A percentile compares a stretch with the other conserved stretches of the same genome.
These are phyloP conservation scores for Vimba vimba DNA, from an alignment of 2,113 vertebrate genomes.

Conservation along the genomic window DNA sequence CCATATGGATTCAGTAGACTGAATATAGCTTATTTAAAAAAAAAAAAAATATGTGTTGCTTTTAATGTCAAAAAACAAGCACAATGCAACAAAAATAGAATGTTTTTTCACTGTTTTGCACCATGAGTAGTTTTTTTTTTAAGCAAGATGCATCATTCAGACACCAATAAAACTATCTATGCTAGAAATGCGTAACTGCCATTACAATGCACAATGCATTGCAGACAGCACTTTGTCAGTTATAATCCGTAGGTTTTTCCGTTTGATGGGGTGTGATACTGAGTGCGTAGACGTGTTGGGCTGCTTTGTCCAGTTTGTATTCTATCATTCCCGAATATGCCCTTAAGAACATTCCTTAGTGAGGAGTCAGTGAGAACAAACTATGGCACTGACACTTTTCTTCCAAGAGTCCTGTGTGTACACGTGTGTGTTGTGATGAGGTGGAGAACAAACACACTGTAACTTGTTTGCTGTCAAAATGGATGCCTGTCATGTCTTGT, in stretches of 20 bases:
- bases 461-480: slow-evolving; percentile 16
- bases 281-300: background rate
- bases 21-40: background rate
- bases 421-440: background rate
- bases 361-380: slow-evolving; percentile 3
- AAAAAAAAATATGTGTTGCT: background rate
- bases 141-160: background rate
- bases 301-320: slow-evolving; percentile 13
- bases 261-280: background rate
- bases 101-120: background rate
- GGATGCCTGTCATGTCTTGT: slow-evolving; percentile 1
- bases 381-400: background rate
- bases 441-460: background rate
- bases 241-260: background rate
- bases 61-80: background rate
- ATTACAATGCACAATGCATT: background rate
- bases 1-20: background rate
- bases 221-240: background rate
- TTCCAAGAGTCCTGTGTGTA: background rate
- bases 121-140: background rate
- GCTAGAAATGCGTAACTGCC: background rate
- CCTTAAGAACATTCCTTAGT: slow-evolving; percentile 25
- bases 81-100: background rate
- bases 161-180: background rate
- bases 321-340: background rate